Percentiles rank a stretch among this genome's conserved stretches.
phyloP scores from a whole-genome alignment of 30 jellyfish, hydroid and myxozoan species.

The Catostylus mosaicus region DNA sequence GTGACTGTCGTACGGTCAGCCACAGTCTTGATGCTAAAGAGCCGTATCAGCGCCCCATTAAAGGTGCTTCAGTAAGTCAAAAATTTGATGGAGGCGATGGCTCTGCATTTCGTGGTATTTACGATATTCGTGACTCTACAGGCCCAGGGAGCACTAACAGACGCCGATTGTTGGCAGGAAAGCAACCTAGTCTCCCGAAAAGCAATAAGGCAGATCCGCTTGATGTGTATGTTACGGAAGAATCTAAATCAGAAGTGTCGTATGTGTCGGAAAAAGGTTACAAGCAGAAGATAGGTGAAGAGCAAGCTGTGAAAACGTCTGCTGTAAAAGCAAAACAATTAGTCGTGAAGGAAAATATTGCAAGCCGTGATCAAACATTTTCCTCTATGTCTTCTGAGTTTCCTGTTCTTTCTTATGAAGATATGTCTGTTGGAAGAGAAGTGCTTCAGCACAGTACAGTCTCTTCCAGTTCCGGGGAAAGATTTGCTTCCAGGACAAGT shows the following conservation, averaged over 20 bases:
- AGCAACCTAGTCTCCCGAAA: conserved; percentile 29
- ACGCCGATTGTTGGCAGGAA: conserved; percentile 57
- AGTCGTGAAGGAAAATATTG: not conserved
- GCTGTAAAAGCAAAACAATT: not conserved
- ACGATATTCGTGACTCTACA: conserved; percentile 82
- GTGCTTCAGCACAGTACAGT: not conserved
- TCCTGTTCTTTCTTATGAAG: conserved; percentile 38
- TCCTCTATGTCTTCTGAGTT: conserved; percentile 55
- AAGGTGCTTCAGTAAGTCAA: not conserved
- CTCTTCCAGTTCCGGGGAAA: no score
- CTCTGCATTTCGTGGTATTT: conserved; percentile 72
- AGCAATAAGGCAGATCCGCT: conserved; percentile 34
- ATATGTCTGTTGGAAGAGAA: not conserved
- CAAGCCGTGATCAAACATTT: not conserved
- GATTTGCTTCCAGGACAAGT: no score
- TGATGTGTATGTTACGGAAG: conserved; percentile 79
- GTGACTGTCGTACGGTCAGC: not conserved
- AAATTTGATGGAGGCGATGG: not conserved
- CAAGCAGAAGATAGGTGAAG: not conserved
- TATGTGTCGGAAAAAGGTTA: not conserved
- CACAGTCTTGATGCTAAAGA: not conserved
- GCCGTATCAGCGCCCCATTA: not conserved
- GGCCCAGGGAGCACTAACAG: conserved; percentile 96
- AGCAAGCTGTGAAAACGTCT: not conserved
- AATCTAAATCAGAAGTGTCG: conserved; percentile 51